These are phyloP conservation scores for Maconellicoccus hirsutus DNA, from an alignment of 1,140 invertebrate genomes.

Conservation along the genomic window DNA sequence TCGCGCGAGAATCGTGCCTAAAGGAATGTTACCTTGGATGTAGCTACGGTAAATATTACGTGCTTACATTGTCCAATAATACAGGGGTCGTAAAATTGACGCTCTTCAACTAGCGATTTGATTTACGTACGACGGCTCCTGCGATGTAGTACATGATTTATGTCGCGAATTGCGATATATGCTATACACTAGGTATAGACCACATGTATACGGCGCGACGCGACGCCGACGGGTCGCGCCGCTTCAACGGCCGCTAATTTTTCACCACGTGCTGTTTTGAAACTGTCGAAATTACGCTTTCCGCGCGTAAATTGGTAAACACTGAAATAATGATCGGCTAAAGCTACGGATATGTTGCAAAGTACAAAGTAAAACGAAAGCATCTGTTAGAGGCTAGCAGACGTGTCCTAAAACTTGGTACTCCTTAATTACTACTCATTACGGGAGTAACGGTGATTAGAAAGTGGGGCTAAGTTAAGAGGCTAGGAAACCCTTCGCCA, in stretches of 20 bases:
- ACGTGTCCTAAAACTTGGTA: conserved; percentile 18
- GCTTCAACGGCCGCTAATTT: too few species aligned
- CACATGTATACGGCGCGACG: too few species aligned
- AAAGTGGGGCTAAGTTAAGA: conserved; percentile 19
- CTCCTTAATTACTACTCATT: conserved; percentile 16
- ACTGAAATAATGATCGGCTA: background rate
- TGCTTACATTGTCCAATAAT: conserved; percentile 13
- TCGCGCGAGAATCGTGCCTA: conserved; percentile 7
- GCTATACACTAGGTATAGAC: background rate
- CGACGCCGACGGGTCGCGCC: too few species aligned
- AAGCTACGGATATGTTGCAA: background rate
- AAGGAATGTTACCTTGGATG: background rate
- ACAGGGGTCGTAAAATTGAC: background rate
- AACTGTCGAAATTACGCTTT: too few species aligned
- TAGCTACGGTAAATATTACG: background rate
- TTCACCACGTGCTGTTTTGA: background rate
- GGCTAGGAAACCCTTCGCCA: conserved; percentile 3
- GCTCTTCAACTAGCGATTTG: background rate
- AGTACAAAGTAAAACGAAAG: conserved; percentile 11
- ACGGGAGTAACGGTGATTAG: conserved; percentile 19
- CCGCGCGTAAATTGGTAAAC: background rate
- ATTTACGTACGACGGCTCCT: background rate
- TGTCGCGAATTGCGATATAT: background rate
- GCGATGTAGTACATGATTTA: too few species aligned
- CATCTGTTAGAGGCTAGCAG: conserved; percentile 16